A percentile compares a stretch with the other conserved stretches of the same genome.
Evolutionary conservation across 2,113 vertebrate species (phyloP).

Genomic region (Hemibagrus wyckioides): DNA sequence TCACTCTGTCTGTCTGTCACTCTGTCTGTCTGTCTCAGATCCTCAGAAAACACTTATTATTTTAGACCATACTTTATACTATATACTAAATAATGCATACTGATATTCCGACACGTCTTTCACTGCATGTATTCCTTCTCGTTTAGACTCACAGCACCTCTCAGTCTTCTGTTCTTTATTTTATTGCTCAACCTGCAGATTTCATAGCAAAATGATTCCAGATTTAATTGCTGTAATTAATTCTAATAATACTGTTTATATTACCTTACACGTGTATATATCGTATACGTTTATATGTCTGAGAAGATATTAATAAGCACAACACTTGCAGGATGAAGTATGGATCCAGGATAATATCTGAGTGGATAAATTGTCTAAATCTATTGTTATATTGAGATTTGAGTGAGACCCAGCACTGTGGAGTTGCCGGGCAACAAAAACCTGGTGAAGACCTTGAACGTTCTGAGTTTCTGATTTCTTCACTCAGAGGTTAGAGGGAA

Average conservation of each 20-base stretch:
- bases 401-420: neutral
- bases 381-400: neutral
- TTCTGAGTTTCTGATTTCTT: slow-evolving; percentile 5
- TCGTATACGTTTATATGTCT: neutral
- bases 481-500: neutral
- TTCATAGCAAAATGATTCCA: neutral
- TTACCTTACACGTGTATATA: neutral
- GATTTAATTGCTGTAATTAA: neutral
- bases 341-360: neutral
- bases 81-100: neutral
- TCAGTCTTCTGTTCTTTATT: neutral
- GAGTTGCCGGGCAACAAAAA: slow-evolving; percentile 13
- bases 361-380: neutral
- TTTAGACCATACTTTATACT: neutral
- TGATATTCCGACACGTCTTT: neutral
- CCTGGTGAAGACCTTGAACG: neutral
- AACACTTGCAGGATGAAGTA: neutral
- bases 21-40: too few relatives aligned
- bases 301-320: neutral
- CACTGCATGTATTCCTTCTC: neutral
- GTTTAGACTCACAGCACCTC: neutral
- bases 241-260: neutral
- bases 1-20: too few relatives aligned
- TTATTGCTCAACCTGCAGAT: neutral
- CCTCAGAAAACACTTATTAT: too few relatives aligned